A percentile compares a stretch with the other conserved stretches of the same genome.
Conservation (phyloP, 1,140 invertebrate species). For the Eumeta japonica region DNA sequence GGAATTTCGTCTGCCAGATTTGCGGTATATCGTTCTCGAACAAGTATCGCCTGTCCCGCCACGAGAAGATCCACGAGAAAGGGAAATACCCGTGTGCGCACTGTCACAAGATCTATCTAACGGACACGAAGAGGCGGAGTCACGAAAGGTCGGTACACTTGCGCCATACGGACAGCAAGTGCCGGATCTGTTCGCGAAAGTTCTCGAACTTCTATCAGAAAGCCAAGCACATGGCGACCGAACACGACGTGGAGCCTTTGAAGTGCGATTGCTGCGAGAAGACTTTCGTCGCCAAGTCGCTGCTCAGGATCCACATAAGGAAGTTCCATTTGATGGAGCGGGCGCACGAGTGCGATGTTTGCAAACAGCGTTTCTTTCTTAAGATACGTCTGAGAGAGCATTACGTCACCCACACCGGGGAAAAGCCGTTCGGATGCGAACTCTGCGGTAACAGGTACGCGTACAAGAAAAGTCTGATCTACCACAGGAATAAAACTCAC, state of each 20-base stretch:
- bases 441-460: constrained; percentile 44
- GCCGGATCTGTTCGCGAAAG: constrained; percentile 42
- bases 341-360: constrained; percentile 42
- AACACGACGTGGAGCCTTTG: constrained; percentile 40
- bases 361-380: constrained; percentile 46
- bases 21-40: constrained; percentile 47
- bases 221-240: constrained; percentile 44
- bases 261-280: constrained; percentile 46
- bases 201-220: constrained; percentile 52
- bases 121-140: constrained; percentile 42
- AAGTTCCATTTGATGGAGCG: constrained; percentile 44
- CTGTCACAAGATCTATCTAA: constrained; percentile 35
- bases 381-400: constrained; percentile 44
- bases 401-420: constrained; percentile 45
- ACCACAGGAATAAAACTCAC: constrained; percentile 53
- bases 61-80: constrained; percentile 40
- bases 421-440: constrained; percentile 44
- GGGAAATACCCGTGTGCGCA: constrained; percentile 40
- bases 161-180: constrained; percentile 42
- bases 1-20: constrained; percentile 44
- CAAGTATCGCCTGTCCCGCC: constrained; percentile 36
- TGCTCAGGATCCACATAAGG: constrained; percentile 41
- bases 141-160: constrained; percentile 45
- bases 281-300: constrained; percentile 41
- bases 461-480: constrained; percentile 38